Conservation (phyloP, 1,140 invertebrate species). For the Oscheius sp. region DNA sequence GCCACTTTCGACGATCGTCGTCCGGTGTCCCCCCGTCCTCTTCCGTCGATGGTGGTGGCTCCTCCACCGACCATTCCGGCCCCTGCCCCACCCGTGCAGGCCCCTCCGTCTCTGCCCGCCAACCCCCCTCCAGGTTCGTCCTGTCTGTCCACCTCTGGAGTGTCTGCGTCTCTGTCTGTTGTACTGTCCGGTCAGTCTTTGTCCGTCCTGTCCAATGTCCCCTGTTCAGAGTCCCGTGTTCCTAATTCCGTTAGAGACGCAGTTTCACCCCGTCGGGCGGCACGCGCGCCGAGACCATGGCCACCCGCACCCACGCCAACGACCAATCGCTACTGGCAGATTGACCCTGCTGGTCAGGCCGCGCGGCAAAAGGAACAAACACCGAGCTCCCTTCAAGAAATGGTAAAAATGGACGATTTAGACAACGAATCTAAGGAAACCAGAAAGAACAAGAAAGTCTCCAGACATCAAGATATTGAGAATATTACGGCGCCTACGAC, state of each 20-base stretch:
- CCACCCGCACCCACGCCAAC: conserved; percentile 1
- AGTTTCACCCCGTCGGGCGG: background rate
- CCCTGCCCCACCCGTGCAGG: background rate
- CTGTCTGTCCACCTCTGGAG: background rate
- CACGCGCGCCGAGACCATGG: conserved; percentile 19
- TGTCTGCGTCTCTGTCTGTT: conserved; percentile 14
- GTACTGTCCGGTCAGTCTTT: background rate
- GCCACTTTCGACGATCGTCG: background rate
- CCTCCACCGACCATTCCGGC: background rate
- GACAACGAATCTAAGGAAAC: background rate
- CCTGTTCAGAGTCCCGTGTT: conserved; percentile 13
- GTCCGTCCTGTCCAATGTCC: background rate
- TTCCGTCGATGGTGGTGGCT: conserved; percentile 2
- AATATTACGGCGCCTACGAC: too few species aligned
- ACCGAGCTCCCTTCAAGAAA: background rate
- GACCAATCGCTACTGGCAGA: conserved; percentile 31
- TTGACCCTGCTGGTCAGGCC: conserved; percentile 13
- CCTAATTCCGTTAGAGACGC: conserved; percentile 1
- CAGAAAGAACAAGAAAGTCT: background rate
- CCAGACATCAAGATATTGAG: background rate
- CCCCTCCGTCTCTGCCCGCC: conserved; percentile 18
- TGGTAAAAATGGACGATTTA: conserved; percentile 11
- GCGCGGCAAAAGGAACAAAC: conserved; percentile 3
- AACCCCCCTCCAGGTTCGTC: conserved; percentile 15
- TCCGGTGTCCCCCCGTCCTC: background rate